Percentiles rank a stretch among this genome's conserved stretches.
These are phyloP conservation scores for Caenorhabditis angaria DNA, from an alignment of 2,888 invertebrate genomes.

Conservation along the genomic window DNA sequence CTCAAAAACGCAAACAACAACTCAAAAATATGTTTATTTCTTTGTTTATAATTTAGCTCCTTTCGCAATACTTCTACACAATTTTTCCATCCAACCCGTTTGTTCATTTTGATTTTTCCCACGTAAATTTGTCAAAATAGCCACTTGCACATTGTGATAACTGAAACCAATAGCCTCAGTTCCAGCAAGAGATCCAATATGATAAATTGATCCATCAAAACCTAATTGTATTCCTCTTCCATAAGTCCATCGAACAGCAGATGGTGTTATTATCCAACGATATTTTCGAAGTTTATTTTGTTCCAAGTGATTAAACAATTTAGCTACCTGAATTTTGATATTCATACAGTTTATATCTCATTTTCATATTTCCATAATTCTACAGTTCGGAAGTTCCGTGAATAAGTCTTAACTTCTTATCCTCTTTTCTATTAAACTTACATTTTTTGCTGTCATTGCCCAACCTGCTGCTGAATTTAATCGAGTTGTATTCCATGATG, in stretches of 20 bases:
- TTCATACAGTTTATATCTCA: background rate
- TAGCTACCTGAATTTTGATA: constrained; percentile 21
- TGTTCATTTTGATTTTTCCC: constrained; percentile 50
- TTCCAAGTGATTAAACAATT: constrained; percentile 42
- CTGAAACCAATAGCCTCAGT: constrained; percentile 49
- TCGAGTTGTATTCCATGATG: constrained; percentile 55
- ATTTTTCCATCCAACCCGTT: constrained; percentile 52
- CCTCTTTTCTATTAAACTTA: constrained; percentile 13
- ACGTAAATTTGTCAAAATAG: constrained; percentile 45
- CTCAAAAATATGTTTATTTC: too few relatives aligned
- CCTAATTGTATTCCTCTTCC: constrained; percentile 56
- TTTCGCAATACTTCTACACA: constrained; percentile 38
- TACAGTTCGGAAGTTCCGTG: too few relatives aligned
- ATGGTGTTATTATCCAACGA: constrained; percentile 40
- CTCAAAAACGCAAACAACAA: too few relatives aligned
- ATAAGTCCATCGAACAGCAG: constrained; percentile 42
- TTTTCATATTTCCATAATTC: background rate
- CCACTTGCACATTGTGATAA: constrained; percentile 43
- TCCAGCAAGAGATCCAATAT: constrained; percentile 57
- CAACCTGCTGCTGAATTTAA: constrained; percentile 62
- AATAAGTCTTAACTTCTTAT: too few relatives aligned
- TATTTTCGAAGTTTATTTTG: constrained; percentile 25
- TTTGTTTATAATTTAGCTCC: too few relatives aligned
- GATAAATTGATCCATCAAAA: constrained; percentile 50
- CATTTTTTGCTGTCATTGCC: constrained; percentile 50